Conservation (phyloP, 2,113 vertebrate genomes). For the Sardina pilchardus region DNA sequence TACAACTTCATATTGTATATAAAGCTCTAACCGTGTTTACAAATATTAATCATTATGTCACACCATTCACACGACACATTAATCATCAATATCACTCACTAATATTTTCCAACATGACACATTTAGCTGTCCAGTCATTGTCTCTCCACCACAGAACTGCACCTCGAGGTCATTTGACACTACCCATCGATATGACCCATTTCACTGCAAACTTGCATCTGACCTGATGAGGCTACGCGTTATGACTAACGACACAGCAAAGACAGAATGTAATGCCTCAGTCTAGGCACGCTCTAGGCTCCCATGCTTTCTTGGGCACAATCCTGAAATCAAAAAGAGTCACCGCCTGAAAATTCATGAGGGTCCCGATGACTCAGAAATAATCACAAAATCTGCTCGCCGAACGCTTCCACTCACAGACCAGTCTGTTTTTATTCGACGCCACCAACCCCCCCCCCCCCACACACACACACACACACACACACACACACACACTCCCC, state of each 20-base stretch:
- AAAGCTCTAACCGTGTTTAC: not conserved
- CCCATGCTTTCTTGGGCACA: not conserved
- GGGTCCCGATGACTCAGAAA: slow-evolving; percentile 1
- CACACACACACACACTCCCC: too few species aligned
- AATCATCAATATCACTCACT: not conserved
- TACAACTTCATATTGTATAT: not conserved
- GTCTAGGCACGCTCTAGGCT: not conserved
- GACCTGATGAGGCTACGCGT: slow-evolving; percentile 5
- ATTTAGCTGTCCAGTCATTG: not conserved
- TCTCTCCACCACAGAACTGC: not conserved
- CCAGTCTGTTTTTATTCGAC: not conserved
- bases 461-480: too few species aligned
- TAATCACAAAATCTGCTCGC: slow-evolving; percentile 12
- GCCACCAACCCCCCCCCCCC: not conserved
- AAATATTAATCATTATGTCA: not conserved
- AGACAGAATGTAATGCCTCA: not conserved
- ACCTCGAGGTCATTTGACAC: not conserved
- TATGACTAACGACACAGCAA: not conserved
- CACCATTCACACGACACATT: not conserved
- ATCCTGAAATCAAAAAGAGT: not conserved
- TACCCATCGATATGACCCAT: slow-evolving; percentile 9
- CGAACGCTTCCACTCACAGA: not conserved
- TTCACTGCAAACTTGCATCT: slow-evolving; percentile 3
- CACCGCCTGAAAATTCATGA: slow-evolving; percentile 18
- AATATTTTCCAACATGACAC: not conserved